Evolutionary conservation across 2,888 invertebrate species (phyloP).

Genomic region (Tetragonisca angustula): DNA sequence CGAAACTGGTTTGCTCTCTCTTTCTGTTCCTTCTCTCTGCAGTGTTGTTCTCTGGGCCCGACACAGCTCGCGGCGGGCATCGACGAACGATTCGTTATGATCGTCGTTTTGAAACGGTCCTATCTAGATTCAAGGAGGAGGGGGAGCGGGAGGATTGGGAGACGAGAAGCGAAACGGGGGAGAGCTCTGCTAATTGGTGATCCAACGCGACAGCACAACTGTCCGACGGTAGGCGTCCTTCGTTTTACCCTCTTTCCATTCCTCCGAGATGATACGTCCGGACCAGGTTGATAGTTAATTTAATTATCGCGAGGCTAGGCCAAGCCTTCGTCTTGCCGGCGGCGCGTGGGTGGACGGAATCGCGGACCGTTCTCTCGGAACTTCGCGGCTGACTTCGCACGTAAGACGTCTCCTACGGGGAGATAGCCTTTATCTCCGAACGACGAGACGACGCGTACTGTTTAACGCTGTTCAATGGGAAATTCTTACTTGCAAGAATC

Average conservation of each 20-base stretch:
- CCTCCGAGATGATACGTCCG: constrained; percentile 10
- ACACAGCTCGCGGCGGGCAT: constrained; percentile 62
- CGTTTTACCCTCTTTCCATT: constrained; percentile 36
- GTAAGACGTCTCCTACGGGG: background rate
- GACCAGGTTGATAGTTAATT: constrained; percentile 48
- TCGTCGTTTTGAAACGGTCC: constrained; percentile 56
- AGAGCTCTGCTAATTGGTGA: constrained; percentile 69
- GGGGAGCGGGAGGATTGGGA: constrained; percentile 43
- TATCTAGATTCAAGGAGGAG: constrained; percentile 65
- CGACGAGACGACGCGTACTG: background rate
- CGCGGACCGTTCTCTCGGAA: background rate
- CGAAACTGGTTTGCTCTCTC: constrained; percentile 71
- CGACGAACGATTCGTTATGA: constrained; percentile 75
- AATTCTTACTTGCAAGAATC: background rate
- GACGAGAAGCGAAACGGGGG: constrained; percentile 37
- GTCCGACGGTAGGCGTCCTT: constrained; percentile 23
- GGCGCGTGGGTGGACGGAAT: constrained; percentile 22
- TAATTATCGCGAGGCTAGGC: constrained; percentile 44
- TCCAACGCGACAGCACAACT: constrained; percentile 62
- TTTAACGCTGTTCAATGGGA: background rate
- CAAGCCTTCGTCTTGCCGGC: background rate
- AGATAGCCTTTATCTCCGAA: background rate
- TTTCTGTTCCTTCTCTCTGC: constrained; percentile 46
- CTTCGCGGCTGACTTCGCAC: background rate
- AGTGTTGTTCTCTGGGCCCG: constrained; percentile 44